Evolutionary conservation across 2,113 vertebrate genomes (phyloP).

Genomic region (Rhinogobius similis): DNA sequence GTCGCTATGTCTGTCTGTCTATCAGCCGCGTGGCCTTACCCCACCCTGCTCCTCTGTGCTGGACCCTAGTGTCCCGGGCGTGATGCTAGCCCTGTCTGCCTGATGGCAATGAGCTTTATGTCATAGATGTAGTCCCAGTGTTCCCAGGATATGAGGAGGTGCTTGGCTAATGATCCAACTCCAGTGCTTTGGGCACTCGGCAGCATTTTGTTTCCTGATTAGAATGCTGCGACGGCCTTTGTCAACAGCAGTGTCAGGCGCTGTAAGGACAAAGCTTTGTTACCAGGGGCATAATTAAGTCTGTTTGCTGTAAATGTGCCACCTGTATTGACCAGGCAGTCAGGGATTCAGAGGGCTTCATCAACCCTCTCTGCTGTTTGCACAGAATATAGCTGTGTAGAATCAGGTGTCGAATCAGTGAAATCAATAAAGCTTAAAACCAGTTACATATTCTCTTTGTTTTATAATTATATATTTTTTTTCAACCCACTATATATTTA

Average conservation of each 20-base stretch:
- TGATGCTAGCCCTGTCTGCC: constrained; percentile 74
- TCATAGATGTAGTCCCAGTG: constrained; percentile 64
- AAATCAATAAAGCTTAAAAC: too few relatives aligned
- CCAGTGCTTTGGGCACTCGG: constrained; percentile 83
- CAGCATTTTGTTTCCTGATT: constrained; percentile 96
- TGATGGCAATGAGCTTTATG: constrained; percentile 59
- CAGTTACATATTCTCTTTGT: not conserved
- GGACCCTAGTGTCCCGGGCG: constrained; percentile 86
- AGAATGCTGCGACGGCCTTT: constrained; percentile 92
- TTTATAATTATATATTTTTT: not conserved
- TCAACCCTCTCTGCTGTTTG: constrained; percentile 45
- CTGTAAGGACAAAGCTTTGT: constrained; percentile 91
- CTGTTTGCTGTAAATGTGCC: constrained; percentile 81
- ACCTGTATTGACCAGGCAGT: constrained; percentile 80
- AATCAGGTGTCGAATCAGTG: too few relatives aligned
- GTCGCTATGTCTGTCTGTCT: constrained; percentile 91
- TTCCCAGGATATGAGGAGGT: constrained; percentile 73
- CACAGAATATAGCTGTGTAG: constrained; percentile 8
- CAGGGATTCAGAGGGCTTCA: constrained; percentile 55
- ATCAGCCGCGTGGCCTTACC: constrained; percentile 75
- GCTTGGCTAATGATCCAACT: constrained; percentile 88
- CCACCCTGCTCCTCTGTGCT: constrained; percentile 78
- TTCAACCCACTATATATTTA: not conserved
- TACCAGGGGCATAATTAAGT: constrained; percentile 93
- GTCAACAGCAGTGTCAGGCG: constrained; percentile 89